Evolutionary conservation across 1,140 invertebrate genomes (phyloP).

Genomic region (Drosophila melanogaster): DNA sequence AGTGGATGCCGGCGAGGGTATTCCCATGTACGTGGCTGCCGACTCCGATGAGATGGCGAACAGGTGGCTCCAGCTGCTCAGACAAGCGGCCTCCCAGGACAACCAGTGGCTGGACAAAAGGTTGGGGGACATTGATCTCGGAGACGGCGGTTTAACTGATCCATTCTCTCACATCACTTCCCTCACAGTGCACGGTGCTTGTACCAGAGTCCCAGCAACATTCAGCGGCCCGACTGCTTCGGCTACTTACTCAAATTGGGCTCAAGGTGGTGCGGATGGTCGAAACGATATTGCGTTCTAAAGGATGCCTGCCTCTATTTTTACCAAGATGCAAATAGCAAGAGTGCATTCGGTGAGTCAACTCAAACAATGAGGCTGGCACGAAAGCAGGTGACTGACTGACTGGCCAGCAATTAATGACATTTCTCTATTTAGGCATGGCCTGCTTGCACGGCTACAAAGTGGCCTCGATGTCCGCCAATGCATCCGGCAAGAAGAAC

Average conservation of each 20-base stretch:
- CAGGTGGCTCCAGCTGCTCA: slow-evolving; percentile 91
- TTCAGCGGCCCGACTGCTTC: slow-evolving; percentile 94
- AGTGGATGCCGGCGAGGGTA: slow-evolving; percentile 91
- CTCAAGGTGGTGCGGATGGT: slow-evolving; percentile 93
- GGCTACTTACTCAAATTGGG: slow-evolving; percentile 94
- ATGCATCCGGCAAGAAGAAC: slow-evolving; percentile 92
- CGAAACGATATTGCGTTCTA: slow-evolving; percentile 95
- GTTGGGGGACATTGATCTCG: slow-evolving; percentile 49
- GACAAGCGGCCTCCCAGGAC: slow-evolving; percentile 87
- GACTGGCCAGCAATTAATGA: slow-evolving; percentile 54
- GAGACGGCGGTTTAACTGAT: slow-evolving; percentile 5
- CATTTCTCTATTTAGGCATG: slow-evolving; percentile 87
- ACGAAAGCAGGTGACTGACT: slow-evolving; percentile 23
- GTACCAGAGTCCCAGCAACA: slow-evolving; percentile 89
- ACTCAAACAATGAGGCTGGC: neutral
- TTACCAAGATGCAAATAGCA: slow-evolving; percentile 94
- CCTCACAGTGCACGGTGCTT: slow-evolving; percentile 87
- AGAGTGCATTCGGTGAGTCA: slow-evolving; percentile 92
- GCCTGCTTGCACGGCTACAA: slow-evolving; percentile 97
- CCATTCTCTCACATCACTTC: slow-evolving; percentile 49
- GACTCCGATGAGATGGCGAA: slow-evolving; percentile 90
- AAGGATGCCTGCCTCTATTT: slow-evolving; percentile 98
- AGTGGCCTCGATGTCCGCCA: slow-evolving; percentile 91
- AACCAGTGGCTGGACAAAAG: slow-evolving; percentile 92
- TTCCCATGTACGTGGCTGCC: slow-evolving; percentile 92